phyloP scores from a whole-genome alignment of 2,888 invertebrate species.

The Cephus runcator region DNA sequence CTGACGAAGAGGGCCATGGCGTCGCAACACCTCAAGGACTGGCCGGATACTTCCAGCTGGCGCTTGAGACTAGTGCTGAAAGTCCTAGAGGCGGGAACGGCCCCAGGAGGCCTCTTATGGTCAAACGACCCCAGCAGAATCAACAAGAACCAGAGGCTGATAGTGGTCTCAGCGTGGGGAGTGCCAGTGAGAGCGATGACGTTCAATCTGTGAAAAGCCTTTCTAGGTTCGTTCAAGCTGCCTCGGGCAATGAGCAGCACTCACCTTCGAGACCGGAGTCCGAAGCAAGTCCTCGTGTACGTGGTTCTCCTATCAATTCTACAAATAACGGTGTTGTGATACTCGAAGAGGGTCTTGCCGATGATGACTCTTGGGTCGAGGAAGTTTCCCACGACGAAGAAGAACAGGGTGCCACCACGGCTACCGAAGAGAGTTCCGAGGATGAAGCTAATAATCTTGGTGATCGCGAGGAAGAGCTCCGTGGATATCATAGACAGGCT shows the following conservation, averaged over 20 bases:
- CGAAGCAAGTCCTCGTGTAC: conserved; percentile 37
- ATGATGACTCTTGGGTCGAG: conserved; percentile 93
- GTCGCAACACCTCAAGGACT: conserved; percentile 71
- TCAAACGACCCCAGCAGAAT: conserved; percentile 46
- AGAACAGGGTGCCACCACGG: conserved; percentile 71
- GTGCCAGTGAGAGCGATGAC: conserved; percentile 62
- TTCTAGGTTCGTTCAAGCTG: conserved; percentile 21
- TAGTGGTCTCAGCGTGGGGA: conserved; percentile 58
- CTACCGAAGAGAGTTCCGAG: conserved; percentile 76
- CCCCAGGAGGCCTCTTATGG: conserved; percentile 54
- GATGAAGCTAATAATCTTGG: conserved; percentile 69
- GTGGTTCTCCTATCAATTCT: conserved; percentile 27
- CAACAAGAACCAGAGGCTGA: conserved; percentile 50
- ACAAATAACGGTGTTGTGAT: conserved; percentile 69
- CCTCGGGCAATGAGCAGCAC: conserved; percentile 17
- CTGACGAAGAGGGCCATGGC: conserved; percentile 68
- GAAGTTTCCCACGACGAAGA: conserved; percentile 85
- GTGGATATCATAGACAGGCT: conserved; percentile 83
- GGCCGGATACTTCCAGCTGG: conserved; percentile 65
- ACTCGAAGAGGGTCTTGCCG: conserved; percentile 87
- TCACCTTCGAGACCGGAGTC: conserved; percentile 29
- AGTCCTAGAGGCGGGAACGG: conserved; percentile 39
- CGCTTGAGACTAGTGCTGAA: conserved; percentile 55
- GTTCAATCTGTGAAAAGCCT: conserved; percentile 51
- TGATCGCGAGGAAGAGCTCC: conserved; percentile 83